Evolutionary conservation across 2,797 vertebrate species (phyloP), one percentile per base, ranked within the genome.

Genomic region (Periophthalmus magnuspinnatus): DNA sequence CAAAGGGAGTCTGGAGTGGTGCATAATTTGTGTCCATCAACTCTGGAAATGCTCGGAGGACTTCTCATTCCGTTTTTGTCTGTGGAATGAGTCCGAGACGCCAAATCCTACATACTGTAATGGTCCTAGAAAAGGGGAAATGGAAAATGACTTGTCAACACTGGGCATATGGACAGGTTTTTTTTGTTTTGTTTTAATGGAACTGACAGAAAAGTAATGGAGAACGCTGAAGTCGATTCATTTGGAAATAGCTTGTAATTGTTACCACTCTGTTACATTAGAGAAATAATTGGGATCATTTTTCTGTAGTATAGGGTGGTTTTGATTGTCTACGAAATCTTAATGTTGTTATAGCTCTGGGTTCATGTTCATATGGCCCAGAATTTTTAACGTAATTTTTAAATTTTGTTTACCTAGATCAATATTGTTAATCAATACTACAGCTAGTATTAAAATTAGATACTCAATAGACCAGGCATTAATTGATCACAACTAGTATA

Each of bases 1-100:
- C 92, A 92, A 93, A 91, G 81, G 82, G 78, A 90, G 84, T 88
- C 85, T 81, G 81, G 86, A 87, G 86, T 76, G 84, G 81, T 76
- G 86, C 86, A 86, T 89, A 91, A 91, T 92, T 93, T 92, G 86
- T 89, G 86, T 89, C 92, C 88, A 92, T 92, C 90, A 90, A 88
- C 81, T 91, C 89, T 71, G 77, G 86, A 89, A 92, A 91, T 86
- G 91, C 89, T 90, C 85, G 66, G 79, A 89, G 83, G 88, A 86
- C 77, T 89, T 89, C 89, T 89, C 86, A 88, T 90, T 90, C 89
- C 84, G 82, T 87, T 91, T 93, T 89, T 90, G 89, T 92, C 85
- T 84, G 79, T 66, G 71, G 79, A 88, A 86, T 84, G 81, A 88
- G 86, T 45, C 77, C 57, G 73, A 38, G 68, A 78, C 81, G 86